Conservation (phyloP, 1,140 invertebrate genomes). For the Thereuonema tuberculata region DNA sequence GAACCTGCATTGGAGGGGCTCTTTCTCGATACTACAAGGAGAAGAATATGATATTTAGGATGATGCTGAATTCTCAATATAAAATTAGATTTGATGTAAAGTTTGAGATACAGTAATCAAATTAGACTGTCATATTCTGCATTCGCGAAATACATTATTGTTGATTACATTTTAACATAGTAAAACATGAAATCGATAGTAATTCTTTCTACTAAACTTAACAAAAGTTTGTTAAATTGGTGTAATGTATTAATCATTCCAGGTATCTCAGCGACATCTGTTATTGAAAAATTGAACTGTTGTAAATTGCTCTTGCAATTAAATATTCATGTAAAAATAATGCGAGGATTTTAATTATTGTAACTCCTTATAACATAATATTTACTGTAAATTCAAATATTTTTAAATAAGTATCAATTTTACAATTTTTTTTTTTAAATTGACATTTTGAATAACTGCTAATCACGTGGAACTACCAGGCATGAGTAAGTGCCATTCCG, state of each 20-base stretch:
- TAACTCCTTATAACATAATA: no score
- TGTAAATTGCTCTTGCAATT: no score
- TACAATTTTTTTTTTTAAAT: background rate
- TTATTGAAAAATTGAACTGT: no score
- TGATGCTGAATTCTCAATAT: background rate
- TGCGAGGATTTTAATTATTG: no score
- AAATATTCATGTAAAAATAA: no score
- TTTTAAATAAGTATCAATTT: no score
- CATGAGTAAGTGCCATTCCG: background rate
- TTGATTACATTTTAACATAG: background rate
- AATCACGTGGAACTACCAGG: background rate
- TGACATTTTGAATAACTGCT: background rate
- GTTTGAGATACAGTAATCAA: no score
- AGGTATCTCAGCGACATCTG: no score
- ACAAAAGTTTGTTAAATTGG: no score
- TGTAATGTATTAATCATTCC: no score
- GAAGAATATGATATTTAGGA: background rate
- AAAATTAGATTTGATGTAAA: background rate
- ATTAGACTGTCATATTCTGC: no score
- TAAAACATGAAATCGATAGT: background rate
- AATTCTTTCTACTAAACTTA: background rate
- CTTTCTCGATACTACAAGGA: slow-evolving; percentile 51
- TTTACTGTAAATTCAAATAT: no score
- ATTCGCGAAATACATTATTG: background rate
- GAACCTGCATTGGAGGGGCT: slow-evolving; percentile 62